These are phyloP conservation scores for Valencia hispanica DNA, from an alignment of 2,797 vertebrate genomes.

Conservation along the genomic window DNA sequence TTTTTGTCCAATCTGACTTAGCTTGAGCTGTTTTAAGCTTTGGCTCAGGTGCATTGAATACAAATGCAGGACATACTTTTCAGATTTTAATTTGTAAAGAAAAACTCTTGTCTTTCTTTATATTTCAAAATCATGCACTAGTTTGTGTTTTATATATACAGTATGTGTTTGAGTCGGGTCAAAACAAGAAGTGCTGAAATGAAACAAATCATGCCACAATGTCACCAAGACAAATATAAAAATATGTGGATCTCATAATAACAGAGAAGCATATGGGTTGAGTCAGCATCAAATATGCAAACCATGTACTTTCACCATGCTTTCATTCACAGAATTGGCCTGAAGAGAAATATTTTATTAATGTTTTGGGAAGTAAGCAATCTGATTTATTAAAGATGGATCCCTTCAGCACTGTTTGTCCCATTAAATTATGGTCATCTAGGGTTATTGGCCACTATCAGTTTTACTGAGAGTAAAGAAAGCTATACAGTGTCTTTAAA, in stretches of 20 bases:
- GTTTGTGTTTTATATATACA: background rate
- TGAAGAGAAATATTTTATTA: conserved; percentile 57
- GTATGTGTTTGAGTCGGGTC: background rate
- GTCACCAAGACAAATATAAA: background rate
- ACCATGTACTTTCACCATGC: conserved; percentile 4
- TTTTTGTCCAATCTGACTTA: too few species aligned
- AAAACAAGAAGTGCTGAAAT: background rate
- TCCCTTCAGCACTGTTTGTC: conserved; percentile 43
- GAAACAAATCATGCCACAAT: background rate
- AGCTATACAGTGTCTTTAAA: background rate
- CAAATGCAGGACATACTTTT: too few species aligned
- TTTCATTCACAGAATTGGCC: conserved; percentile 28
- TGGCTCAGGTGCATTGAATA: too few species aligned
- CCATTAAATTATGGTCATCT: conserved; percentile 19
- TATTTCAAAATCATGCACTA: too few species aligned
- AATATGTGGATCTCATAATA: background rate
- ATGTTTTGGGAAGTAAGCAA: conserved; percentile 25
- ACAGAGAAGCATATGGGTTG: background rate
- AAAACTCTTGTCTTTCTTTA: too few species aligned
- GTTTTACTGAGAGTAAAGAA: conserved; percentile 20
- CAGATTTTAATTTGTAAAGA: too few species aligned
- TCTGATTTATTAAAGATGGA: conserved; percentile 50
- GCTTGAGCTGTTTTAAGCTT: too few species aligned
- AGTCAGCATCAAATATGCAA: conserved; percentile 22
- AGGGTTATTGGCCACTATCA: conserved; percentile 2